phyloP scores from a whole-genome alignment of 2,888 invertebrate genomes.

The Hirtodrosophila alboralis region DNA sequence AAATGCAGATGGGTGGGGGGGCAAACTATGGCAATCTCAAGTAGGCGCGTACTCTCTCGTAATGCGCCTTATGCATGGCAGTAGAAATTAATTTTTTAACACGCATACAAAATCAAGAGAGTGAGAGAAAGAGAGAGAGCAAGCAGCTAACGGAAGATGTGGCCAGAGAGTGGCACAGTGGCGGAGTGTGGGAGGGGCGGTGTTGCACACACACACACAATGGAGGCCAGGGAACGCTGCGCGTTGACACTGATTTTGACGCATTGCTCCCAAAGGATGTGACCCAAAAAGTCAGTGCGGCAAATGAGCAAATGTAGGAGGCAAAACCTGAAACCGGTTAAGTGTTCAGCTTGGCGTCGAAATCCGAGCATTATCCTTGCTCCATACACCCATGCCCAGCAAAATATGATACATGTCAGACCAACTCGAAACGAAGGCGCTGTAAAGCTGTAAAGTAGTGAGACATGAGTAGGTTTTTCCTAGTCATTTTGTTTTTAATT shows the following conservation, averaged over 20 bases:
- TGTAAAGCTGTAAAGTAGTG: slow-evolving; percentile 21
- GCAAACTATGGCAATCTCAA: slow-evolving; percentile 68
- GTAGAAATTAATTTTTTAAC: slow-evolving; percentile 78
- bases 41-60: neutral
- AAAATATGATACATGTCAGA: slow-evolving; percentile 71
- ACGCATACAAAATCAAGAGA: slow-evolving; percentile 52
- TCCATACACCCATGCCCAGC: neutral
- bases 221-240: slow-evolving; percentile 46
- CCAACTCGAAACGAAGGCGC: slow-evolving; percentile 12
- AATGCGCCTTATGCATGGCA: slow-evolving; percentile 60
- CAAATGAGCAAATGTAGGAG: slow-evolving; percentile 74
- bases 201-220: too few species aligned
- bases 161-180: neutral
- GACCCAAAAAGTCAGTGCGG: slow-evolving; percentile 81
- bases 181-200: neutral
- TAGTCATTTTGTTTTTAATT: slow-evolving; percentile 62
- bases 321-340: slow-evolving; percentile 71
- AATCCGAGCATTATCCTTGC: slow-evolving; percentile 48
- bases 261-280: slow-evolving; percentile 81
- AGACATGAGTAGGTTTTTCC: slow-evolving; percentile 41
- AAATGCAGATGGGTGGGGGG: slow-evolving; percentile 3
- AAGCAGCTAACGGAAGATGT: slow-evolving; percentile 1
- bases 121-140: slow-evolving; percentile 4
- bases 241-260: slow-evolving; percentile 83
- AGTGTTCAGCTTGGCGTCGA: slow-evolving; percentile 61